Conservation (phyloP, 2,888 invertebrate genomes). For the Fragum sueziense region DNA sequence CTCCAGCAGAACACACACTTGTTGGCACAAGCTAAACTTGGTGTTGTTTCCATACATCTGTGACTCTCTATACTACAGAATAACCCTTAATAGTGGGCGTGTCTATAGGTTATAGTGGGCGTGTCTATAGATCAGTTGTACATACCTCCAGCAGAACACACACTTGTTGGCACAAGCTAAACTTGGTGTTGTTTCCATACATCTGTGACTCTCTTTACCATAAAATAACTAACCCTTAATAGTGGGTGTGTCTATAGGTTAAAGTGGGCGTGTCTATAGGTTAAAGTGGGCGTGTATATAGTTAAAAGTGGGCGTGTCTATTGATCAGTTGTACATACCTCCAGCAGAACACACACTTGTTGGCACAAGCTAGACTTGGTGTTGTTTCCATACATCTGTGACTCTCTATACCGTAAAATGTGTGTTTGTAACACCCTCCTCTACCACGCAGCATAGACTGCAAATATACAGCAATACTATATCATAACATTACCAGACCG, state of each 20-base stretch:
- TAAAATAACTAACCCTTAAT: too few species aligned
- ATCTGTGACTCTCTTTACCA: slow-evolving; percentile 85
- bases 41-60: slow-evolving; percentile 86
- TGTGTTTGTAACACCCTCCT: slow-evolving; percentile 86
- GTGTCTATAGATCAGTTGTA: too few species aligned
- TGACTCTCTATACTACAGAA: slow-evolving; percentile 86
- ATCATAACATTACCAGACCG: too few species aligned
- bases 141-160: slow-evolving; percentile 86
- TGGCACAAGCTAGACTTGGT: slow-evolving; percentile 85
- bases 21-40: slow-evolving; percentile 86
- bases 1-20: slow-evolving; percentile 87
- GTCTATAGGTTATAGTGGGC: too few species aligned
- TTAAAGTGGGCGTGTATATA: too few species aligned
- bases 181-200: slow-evolving; percentile 86
- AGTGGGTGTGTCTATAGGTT: too few species aligned
- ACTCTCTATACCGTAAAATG: slow-evolving; percentile 86
- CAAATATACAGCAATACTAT: too few species aligned
- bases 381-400: slow-evolving; percentile 86
- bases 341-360: slow-evolving; percentile 87
- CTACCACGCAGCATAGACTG: slow-evolving; percentile 82
- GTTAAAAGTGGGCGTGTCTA: too few species aligned
- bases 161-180: slow-evolving; percentile 86
- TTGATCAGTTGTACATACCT: too few species aligned
- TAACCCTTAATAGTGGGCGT: too few species aligned
- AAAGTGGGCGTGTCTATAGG: too few species aligned